Evolutionary conservation across 2,797 vertebrate species (phyloP).

Genomic region (Xiphorhynchus erythropygius): DNA sequence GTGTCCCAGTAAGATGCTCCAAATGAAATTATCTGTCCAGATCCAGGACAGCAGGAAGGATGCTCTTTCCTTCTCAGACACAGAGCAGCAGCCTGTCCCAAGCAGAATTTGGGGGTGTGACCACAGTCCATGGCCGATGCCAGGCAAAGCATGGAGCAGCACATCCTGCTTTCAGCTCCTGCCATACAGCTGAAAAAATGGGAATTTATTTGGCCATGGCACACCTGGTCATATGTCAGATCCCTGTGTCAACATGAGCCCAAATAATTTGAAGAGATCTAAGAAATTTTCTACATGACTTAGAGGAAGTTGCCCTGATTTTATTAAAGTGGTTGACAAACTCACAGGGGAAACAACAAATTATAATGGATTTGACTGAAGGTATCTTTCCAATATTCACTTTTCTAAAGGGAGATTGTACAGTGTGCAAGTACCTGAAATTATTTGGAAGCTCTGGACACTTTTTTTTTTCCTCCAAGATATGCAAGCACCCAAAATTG

Average conservation of each 20-base stretch:
- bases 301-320: not conserved
- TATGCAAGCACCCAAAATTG: not conserved
- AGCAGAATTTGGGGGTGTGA: not conserved
- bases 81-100: not conserved
- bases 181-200: not conserved
- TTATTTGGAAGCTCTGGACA: not conserved
- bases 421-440: not conserved
- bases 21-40: not conserved
- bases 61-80: not conserved
- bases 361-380: not conserved
- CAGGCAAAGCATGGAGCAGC: rapidly evolving
- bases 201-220: not conserved
- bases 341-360: not conserved
- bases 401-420: not conserved
- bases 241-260: rapidly evolving
- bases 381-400: not conserved
- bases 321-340: not conserved
- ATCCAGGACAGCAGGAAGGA: not conserved
- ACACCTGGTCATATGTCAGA: not conserved
- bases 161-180: not conserved
- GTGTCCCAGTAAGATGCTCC: not conserved
- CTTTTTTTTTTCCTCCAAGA: not conserved
- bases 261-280: not conserved
- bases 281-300: not conserved
- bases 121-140: not conserved